phyloP scores from a whole-genome alignment of 35 echinoderm and acorn worm genomes.

The Strongylocentrotus purpuratus region DNA sequence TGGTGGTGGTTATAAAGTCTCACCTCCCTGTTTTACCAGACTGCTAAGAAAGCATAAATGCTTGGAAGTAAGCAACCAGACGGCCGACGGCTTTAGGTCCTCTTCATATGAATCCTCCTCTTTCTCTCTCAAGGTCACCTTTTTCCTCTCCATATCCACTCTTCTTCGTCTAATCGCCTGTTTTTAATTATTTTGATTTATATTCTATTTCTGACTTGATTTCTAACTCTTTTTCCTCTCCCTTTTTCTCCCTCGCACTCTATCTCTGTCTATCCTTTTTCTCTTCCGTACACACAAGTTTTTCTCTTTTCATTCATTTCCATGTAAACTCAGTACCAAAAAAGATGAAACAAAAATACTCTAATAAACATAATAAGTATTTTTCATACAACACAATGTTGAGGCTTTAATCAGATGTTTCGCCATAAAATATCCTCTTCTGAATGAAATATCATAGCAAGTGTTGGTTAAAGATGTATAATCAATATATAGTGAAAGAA shows the following conservation, averaged over 20 bases:
- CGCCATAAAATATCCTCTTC: neutral
- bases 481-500: neutral
- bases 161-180: no score
- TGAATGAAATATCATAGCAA: neutral
- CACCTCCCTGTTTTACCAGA: no score
- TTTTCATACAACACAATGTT: conserved; percentile 11
- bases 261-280: neutral
- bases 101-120: no score
- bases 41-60: no score
- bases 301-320: neutral
- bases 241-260: neutral
- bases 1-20: no score
- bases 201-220: no score
- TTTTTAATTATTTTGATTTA: no score
- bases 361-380: neutral
- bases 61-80: no score
- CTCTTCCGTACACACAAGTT: neutral
- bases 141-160: no score
- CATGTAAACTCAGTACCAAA: neutral
- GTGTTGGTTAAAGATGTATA: neutral
- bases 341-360: neutral
- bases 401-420: neutral
- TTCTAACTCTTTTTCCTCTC: neutral
- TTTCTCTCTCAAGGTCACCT: no score
- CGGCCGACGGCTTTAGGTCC: no score